Percentiles rank a stretch among this genome's conserved stretches.
Conservation (phyloP, 1,140 invertebrate genomes). For the Cydia fagiglandana region DNA sequence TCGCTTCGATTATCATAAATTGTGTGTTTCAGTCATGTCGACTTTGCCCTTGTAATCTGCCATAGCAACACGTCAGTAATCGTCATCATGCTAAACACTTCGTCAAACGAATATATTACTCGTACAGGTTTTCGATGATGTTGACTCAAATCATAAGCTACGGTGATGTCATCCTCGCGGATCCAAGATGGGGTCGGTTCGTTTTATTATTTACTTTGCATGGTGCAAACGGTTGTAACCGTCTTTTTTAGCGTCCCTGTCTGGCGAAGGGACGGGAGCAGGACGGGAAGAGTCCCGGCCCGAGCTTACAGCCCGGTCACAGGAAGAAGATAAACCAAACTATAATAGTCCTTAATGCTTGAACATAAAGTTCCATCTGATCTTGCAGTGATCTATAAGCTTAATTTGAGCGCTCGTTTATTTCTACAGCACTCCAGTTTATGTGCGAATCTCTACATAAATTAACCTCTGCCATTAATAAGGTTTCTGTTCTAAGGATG, state of each 20-base stretch:
- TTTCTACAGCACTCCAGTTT: not conserved
- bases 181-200: slow-evolving; percentile 60
- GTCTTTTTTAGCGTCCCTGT: slow-evolving; percentile 66
- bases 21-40: slow-evolving; percentile 13
- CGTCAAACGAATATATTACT: slow-evolving; percentile 45
- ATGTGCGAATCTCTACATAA: slow-evolving; percentile 2
- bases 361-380: not conserved
- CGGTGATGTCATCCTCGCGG: slow-evolving; percentile 69
- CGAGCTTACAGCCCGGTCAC: not conserved
- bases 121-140: slow-evolving; percentile 42
- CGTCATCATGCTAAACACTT: slow-evolving; percentile 34
- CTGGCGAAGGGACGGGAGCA: slow-evolving; percentile 44
- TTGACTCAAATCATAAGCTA: slow-evolving; percentile 70
- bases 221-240: slow-evolving; percentile 65
- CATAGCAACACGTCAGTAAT: slow-evolving; percentile 57
- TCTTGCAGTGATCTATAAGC: slow-evolving; percentile 4
- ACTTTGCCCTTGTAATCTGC: slow-evolving; percentile 25
- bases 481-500: not conserved
- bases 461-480: not conserved
- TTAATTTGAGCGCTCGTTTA: not conserved
- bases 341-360: not conserved
- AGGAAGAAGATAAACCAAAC: not conserved
- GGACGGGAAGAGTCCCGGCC: slow-evolving; percentile 53
- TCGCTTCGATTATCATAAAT: slow-evolving; percentile 17
- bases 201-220: slow-evolving; percentile 72